Evolutionary conservation across 64 coral and sea anemone genomes (phyloP), one percentile per base, ranked within the genome.

Genomic region (Porites australiensis): DNA sequence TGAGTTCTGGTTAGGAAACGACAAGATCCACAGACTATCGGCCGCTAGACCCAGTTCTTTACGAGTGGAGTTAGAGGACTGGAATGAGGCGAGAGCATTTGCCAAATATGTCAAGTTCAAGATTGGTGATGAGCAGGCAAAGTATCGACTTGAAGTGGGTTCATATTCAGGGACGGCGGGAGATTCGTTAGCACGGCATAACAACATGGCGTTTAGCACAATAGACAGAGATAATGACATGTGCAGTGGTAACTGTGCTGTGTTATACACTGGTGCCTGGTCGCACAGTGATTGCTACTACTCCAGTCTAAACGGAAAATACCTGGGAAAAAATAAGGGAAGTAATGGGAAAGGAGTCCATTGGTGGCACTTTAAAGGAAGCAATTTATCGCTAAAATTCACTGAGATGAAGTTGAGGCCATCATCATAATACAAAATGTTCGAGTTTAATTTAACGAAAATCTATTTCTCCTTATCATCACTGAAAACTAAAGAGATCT

Each of bases 291-390:
- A 55, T 54, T 92, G 90, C 46, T 15, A 55, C 64, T 18, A 74
- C 0, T 86, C 90, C 8, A 92, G 86, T 65, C 84, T 92, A 22
- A 92, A 92, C 58, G 90, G 90, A 27, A 55, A 86, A 5, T 92
- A 92, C 59, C 63, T 86, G 14, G 90, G 82, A 11, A 8, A 50
- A 2, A 67, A 67, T 49, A 22, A 87, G 13, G 1, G 0, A 0
- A 2, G 0, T 59, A 46, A 72, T 6, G 22, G 0, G 0, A 13
- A n/a, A 53, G 83, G 83, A 69, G 7, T 72, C 22, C 4, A 1
- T 3, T 87, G 83, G 83, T 87, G 53, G 7, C 9, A 58, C 47
- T 72, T 51, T 11, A 20, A 6, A 61, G 3, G 4, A 8, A 23
- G 11, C 11, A 2, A 45, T 16, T 66, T 52, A n/a, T 87, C 83